These are phyloP conservation scores for Leptinotarsa peninsularis DNA, from an alignment of 2,888 invertebrate genomes.

Conservation along the genomic window DNA sequence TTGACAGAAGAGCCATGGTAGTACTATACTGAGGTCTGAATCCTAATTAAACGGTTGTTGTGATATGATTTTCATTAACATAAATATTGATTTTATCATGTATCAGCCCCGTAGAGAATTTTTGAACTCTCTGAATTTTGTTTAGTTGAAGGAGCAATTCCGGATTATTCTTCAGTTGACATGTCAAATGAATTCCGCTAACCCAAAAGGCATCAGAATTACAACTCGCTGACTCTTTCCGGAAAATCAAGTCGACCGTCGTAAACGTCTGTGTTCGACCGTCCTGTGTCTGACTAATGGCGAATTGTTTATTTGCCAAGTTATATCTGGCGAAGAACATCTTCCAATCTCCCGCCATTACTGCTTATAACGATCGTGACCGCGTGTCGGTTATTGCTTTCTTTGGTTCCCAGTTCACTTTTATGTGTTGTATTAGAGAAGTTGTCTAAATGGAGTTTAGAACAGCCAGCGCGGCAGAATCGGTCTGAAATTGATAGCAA, in stretches of 20 bases:
- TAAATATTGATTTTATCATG: too few relatives aligned
- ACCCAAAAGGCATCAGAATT: neutral
- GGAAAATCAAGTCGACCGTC: conserved; percentile 5
- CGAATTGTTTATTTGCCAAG: conserved; percentile 55
- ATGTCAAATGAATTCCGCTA: neutral
- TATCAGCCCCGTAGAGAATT: too few relatives aligned
- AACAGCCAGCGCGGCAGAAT: conserved; percentile 44
- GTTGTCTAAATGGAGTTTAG: conserved; percentile 53
- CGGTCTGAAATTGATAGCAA: conserved; percentile 36
- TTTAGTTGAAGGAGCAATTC: too few relatives aligned
- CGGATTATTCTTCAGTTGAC: too few relatives aligned
- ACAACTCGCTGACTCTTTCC: neutral
- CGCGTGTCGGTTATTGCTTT: conserved; percentile 64
- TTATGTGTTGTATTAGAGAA: conserved; percentile 59
- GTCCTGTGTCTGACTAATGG: conserved; percentile 48
- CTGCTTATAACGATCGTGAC: conserved; percentile 61
- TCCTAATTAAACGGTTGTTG: too few relatives aligned
- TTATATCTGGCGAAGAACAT: conserved; percentile 50
- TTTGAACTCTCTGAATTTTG: too few relatives aligned
- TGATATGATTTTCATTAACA: too few relatives aligned
- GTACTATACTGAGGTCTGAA: too few relatives aligned
- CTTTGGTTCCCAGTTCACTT: conserved; percentile 60
- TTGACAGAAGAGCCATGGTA: too few relatives aligned
- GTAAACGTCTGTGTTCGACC: conserved; percentile 1
- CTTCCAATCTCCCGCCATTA: conserved; percentile 56